Conservation (phyloP, 2,113 vertebrate species). For the Corvus hawaiiensis region DNA sequence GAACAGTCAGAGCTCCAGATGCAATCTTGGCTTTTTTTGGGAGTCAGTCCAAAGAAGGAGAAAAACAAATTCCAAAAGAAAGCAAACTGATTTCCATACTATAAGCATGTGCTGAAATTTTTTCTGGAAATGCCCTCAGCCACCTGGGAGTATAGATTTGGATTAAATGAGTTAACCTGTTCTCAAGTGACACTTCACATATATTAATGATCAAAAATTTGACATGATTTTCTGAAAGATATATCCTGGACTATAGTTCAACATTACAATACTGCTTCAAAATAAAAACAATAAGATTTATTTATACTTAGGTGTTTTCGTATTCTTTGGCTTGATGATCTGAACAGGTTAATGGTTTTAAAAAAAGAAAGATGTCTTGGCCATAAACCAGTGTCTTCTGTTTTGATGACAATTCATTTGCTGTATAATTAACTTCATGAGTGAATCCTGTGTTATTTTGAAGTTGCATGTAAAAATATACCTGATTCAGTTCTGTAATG, state of each 20-base stretch:
- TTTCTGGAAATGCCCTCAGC: background rate
- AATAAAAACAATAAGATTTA: background rate
- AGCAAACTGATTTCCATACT: slow-evolving; percentile 1
- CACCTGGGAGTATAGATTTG: background rate
- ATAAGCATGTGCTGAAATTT: background rate
- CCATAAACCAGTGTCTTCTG: background rate
- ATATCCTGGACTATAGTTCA: background rate
- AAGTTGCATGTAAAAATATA: background rate
- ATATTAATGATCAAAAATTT: background rate
- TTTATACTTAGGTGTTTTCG: background rate
- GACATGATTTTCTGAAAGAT: background rate
- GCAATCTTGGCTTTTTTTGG: background rate
- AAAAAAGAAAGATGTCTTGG: background rate
- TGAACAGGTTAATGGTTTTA: background rate
- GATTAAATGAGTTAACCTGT: background rate
- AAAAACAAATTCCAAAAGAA: background rate
- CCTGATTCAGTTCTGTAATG: background rate
- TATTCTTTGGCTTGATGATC: background rate
- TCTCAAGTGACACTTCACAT: background rate
- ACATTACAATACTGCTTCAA: background rate
- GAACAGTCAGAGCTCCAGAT: background rate
- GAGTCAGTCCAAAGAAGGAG: background rate
- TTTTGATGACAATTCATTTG: background rate
- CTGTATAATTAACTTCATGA: background rate
- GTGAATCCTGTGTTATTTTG: background rate